These are phyloP conservation scores for Blastobasis lacticolella DNA, from an alignment of 2,888 invertebrate genomes.

Conservation along the genomic window DNA sequence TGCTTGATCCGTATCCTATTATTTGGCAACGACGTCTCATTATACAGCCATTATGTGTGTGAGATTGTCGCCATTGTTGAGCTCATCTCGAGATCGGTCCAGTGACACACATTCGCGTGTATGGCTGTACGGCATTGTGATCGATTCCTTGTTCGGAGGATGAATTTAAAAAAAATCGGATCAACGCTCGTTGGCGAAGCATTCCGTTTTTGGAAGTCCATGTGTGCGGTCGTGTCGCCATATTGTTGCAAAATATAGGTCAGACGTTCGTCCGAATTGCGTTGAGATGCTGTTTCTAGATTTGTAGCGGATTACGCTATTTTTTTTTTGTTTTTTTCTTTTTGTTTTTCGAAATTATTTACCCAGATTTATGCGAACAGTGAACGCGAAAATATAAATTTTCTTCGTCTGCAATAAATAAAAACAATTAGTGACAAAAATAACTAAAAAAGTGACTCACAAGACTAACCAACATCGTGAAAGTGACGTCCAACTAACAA, in stretches of 20 bases:
- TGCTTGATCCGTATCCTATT: too few relatives aligned
- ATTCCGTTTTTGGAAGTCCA: constrained; percentile 46
- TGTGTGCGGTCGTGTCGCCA: constrained; percentile 32
- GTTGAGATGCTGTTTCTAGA: background rate
- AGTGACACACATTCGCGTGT: constrained; percentile 54
- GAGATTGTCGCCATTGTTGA: constrained; percentile 20
- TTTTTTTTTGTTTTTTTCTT: background rate
- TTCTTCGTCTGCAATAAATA: too few relatives aligned
- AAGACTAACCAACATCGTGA: too few relatives aligned
- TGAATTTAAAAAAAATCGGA: constrained; percentile 46
- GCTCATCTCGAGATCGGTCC: constrained; percentile 52
- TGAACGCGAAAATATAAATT: too few relatives aligned
- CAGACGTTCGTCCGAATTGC: constrained; percentile 1
- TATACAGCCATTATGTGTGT: too few relatives aligned
- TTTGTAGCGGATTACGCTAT: background rate
- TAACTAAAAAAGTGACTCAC: too few relatives aligned
- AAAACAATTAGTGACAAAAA: too few relatives aligned
- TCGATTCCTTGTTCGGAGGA: constrained; percentile 21
- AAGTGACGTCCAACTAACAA: too few relatives aligned
- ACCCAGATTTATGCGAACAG: too few relatives aligned
- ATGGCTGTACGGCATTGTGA: constrained; percentile 41
- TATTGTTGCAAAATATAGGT: background rate
- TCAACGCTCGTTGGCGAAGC: constrained; percentile 34
- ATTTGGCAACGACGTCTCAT: too few relatives aligned
- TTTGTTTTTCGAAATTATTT: too few relatives aligned